Conservation (phyloP, 2,888 invertebrate species). For the Nebria salina region DNA sequence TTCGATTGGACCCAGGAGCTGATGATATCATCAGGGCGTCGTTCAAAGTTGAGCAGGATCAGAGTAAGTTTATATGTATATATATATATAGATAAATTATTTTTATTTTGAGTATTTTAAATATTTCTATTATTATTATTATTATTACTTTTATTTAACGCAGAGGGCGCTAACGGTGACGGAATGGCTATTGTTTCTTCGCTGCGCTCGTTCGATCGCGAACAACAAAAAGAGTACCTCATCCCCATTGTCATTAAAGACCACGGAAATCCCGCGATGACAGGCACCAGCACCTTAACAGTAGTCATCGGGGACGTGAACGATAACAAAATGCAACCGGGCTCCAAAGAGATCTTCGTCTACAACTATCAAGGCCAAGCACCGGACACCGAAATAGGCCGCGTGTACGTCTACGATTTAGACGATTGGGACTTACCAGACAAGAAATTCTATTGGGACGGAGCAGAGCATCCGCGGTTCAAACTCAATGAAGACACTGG, state of each 20-base stretch:
- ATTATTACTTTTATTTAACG: constrained; percentile 22
- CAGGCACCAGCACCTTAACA: constrained; percentile 94
- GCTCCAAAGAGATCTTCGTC: constrained; percentile 95
- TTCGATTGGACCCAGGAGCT: constrained; percentile 91
- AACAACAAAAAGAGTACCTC: constrained; percentile 94
- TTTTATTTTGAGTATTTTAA: no score
- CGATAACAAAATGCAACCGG: constrained; percentile 98
- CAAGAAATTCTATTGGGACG: constrained; percentile 96
- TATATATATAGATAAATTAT: neutral
- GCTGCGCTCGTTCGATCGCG: constrained; percentile 90
- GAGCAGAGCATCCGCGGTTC: constrained; percentile 85
- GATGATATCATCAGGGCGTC: constrained; percentile 93
- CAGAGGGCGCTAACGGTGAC: constrained; percentile 95
- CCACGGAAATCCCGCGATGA: constrained; percentile 95
- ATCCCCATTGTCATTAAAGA: constrained; percentile 98
- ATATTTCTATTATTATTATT: neutral
- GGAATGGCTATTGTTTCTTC: constrained; percentile 98
- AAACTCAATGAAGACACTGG: constrained; percentile 91
- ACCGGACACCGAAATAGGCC: constrained; percentile 87
- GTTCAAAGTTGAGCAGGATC: constrained; percentile 96
- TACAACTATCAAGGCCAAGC: constrained; percentile 95
- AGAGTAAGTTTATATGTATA: constrained; percentile 71
- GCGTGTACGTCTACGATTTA: constrained; percentile 95
- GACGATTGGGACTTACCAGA: constrained; percentile 99
- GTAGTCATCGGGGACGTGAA: constrained; percentile 98